These are phyloP conservation scores for Illadopsis cleaveri DNA, from an alignment of 2,113 vertebrate species.

Conservation along the genomic window DNA sequence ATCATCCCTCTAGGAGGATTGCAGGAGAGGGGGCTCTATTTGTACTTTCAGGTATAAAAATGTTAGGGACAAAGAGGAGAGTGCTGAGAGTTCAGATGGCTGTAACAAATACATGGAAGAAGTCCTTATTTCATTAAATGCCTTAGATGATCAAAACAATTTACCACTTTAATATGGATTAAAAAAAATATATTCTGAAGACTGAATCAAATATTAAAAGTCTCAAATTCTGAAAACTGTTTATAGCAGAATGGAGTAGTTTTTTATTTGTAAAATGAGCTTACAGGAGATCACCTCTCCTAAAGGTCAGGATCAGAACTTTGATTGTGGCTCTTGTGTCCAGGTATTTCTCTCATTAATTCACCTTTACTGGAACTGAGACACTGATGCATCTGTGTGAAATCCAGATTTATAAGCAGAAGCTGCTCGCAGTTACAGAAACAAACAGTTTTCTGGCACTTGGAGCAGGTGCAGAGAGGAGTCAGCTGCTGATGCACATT, in stretches of 20 bases:
- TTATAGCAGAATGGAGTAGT: neutral
- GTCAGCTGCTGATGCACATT: neutral
- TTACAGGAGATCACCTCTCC: neutral
- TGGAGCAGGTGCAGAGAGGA: conserved; percentile 22
- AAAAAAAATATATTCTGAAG: neutral
- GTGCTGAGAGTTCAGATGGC: neutral
- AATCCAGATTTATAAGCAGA: neutral
- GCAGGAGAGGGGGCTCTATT: neutral
- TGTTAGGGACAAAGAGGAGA: neutral
- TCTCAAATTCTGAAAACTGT: neutral
- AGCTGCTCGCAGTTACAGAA: neutral
- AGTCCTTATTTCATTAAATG: neutral
- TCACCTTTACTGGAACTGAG: neutral
- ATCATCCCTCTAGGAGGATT: neutral
- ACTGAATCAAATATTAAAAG: neutral
- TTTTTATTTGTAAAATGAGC: neutral
- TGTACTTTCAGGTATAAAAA: neutral
- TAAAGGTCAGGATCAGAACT: neutral
- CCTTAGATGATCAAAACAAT: neutral
- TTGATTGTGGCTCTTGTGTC: neutral
- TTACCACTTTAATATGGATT: neutral
- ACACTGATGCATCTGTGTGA: neutral
- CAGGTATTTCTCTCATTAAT: neutral
- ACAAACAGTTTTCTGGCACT: neutral
- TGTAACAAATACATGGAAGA: neutral